Base-by-base conservation (phyloP, 2,888 invertebrate species). In the Strigamia transsilvanica region DNA sequence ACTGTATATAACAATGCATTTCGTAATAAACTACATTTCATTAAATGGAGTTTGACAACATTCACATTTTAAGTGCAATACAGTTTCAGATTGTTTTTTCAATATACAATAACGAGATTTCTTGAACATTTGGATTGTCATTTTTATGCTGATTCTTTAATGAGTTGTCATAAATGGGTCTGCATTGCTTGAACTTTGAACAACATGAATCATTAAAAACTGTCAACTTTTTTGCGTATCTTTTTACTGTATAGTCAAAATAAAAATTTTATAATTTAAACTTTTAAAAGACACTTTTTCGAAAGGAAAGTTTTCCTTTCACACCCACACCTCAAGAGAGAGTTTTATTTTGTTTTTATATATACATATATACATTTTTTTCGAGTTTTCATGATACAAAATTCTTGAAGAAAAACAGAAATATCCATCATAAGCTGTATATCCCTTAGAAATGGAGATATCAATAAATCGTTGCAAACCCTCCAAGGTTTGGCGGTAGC, bases 401-500 rank as follows among this genome's bases (percentile, higher is more conserved):
- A 56, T 56, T 56, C 1, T 56, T 56, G 56, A n/a, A 18, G 56
- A 56, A 56, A 56, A 56, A 56, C 56, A 56, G 56, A 56, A 56
- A 56, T 56, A 56, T 56, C 56, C n/a, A 56, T 56, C 56, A 56
- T 15, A 56, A 56, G 56, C 56, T 56, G 56, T 56, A 56, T n/a
- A 56, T 56, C 56, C 56, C 56, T 56, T 56, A 21, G 56, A 56
- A 56, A 56, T n/a, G 9, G 18, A 18, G 21, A 56, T 18, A 56
- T 56, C 56, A 56, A 56, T 56, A 56, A 56, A 56, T 56, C 56
- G 56, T 56, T 56, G 56, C n/a, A 56, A 5, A 21, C 56, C 38
- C 56, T 56, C 18, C 56, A 56, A 56, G 56, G 56, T 56, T 46
- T 56, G 56, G 15, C 56, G 56, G 56, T 56, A 56, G 56, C 56